Conservation (phyloP, 2,113 vertebrate species). For the Etheostoma cragini region DNA sequence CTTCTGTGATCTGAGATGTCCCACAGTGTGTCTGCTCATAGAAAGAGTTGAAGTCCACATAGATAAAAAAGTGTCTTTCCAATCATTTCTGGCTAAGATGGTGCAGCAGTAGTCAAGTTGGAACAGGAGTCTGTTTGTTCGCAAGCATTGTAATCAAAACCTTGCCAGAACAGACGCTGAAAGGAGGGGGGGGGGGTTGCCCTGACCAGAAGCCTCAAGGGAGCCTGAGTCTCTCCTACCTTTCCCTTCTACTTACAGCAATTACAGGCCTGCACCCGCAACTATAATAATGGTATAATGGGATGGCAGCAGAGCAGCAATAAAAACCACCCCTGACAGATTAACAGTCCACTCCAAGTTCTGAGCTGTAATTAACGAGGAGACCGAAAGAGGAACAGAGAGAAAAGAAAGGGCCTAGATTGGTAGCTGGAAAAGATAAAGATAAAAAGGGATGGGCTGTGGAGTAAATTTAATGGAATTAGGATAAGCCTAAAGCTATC, state of each 20-base stretch:
- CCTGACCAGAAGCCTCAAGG: constrained; percentile 73
- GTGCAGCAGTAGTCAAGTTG: constrained; percentile 55
- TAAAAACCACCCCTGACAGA: constrained; percentile 86
- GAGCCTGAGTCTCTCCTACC: constrained; percentile 73
- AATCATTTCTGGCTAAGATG: constrained; percentile 7
- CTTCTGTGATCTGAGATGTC: constrained; percentile 39
- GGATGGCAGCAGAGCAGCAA: constrained; percentile 83
- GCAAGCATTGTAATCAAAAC: constrained; percentile 67
- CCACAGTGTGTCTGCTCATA: not conserved
- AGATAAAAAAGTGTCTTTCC: constrained; percentile 30
- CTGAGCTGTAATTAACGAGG: constrained; percentile 86
- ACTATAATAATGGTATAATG: constrained; percentile 87
- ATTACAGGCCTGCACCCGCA: constrained; percentile 84
- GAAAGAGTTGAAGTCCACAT: constrained; percentile 19
- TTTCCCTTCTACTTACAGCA: constrained; percentile 83
- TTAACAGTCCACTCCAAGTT: constrained; percentile 81
- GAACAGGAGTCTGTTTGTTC: constrained; percentile 69
- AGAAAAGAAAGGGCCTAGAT: constrained; percentile 63
- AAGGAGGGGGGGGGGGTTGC: constrained; percentile 35
- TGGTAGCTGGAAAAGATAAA: constrained; percentile 56
- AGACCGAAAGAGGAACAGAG: constrained; percentile 66
- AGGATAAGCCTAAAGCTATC: constrained; percentile 19
- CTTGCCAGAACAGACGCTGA: constrained; percentile 59
- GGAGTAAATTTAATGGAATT: constrained; percentile 49
- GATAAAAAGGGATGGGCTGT: constrained; percentile 31